Conservation (phyloP, 2,113 vertebrate genomes). For the Grammomys dolichurus region DNA sequence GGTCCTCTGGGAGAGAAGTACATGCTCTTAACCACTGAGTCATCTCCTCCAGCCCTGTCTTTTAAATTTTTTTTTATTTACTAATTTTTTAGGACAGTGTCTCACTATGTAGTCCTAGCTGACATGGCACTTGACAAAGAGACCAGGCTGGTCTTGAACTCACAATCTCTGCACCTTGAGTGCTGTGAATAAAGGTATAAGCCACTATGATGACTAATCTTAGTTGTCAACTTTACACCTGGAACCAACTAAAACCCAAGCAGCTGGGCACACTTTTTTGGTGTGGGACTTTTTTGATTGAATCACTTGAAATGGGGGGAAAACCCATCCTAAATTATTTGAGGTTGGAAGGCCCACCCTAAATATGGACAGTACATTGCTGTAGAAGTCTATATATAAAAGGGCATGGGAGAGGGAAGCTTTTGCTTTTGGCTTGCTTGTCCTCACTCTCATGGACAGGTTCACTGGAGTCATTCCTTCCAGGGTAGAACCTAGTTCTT, state of each 20-base stretch:
- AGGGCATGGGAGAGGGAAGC: not conserved
- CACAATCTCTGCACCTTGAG: not conserved
- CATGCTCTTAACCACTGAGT: not conserved
- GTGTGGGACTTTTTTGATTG: not conserved
- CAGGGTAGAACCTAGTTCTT: not conserved
- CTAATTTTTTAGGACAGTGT: not conserved
- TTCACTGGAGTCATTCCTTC: not conserved
- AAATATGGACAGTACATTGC: not conserved
- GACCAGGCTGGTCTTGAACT: not conserved
- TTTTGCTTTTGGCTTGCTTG: not conserved
- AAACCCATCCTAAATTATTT: not conserved
- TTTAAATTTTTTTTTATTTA: not conserved
- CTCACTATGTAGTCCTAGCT: not conserved
- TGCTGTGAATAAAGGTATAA: not conserved
- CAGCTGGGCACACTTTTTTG: not conserved
- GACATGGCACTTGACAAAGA: not conserved
- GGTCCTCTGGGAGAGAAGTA: not conserved
- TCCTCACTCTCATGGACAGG: not conserved
- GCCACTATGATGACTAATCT: not conserved
- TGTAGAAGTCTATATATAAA: not conserved
- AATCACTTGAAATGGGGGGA: not conserved
- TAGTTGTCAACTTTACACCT: not conserved
- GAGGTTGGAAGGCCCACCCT: not conserved
- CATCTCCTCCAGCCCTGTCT: not conserved
- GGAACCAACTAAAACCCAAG: not conserved